Base-by-base conservation (phyloP, 2,113 vertebrate genomes). In the Pontoporia blainvillei region DNA sequence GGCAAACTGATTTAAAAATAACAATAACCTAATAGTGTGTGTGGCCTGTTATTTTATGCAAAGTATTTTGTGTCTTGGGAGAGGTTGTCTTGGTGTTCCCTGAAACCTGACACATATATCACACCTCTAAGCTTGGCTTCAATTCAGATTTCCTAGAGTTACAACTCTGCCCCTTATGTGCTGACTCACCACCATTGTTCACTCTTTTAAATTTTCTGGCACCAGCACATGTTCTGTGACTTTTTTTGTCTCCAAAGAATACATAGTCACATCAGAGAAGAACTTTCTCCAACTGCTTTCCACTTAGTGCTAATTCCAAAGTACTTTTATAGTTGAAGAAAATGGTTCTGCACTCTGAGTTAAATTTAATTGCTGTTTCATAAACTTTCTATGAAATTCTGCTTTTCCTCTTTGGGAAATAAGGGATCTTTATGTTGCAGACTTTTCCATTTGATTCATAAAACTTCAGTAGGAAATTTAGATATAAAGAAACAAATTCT, bases 61-160 rank as follows among this genome's bases (percentile, higher is more conserved):
- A 71, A 61, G 10, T 44, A 59, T 71, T 71, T 89, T 69, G 54
- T 93, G 86, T 91, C 86, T 89, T 97, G 97, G 96, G 62, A 95
- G 75, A 67, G 85, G 46, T 27, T 88, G 73, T 49, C 54, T 54
- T 71, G 34, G 17, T 91, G 18, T 49, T 94, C 69, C 96, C 71
- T 66, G 92, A 97, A 97, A 97, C 18, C 79, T 46, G 79, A 94
- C 49, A 64, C n/a, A 34, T 23, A 23, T 0, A 15, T 85, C 71
- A 93, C 5, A 92, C 46, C 72, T 96, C 73, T 75, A 23, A 18
- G 12, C 64, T 25, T 98, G 97, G 96, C 96, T 88, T 67, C 1
- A 8, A 34, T 97, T 96, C 97, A 97, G 6, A 46, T 95, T 95
- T 98, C 34, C 94, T 96, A 62, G 93, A 96, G 79, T 52, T 72